These are phyloP conservation scores for human DNA, from an alignment of 2,113 vertebrate genomes.

Conservation along the genomic window DNA sequence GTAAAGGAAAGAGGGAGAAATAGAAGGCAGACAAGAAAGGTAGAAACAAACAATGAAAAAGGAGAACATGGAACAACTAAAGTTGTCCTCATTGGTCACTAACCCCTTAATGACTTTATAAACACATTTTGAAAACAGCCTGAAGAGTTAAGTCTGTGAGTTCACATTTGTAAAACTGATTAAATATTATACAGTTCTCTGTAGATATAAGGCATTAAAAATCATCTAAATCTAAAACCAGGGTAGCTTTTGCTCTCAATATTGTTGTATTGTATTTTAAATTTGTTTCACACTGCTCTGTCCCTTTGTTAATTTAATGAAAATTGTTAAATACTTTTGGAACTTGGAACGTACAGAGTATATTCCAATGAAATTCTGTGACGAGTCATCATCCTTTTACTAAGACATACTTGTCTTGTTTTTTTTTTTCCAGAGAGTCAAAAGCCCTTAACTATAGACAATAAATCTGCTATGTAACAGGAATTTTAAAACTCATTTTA, in stretches of 20 bases:
- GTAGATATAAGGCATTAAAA: constrained; percentile 14
- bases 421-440: background rate
- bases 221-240: constrained; percentile 15
- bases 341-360: constrained; percentile 40
- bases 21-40: background rate
- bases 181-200: constrained; percentile 9
- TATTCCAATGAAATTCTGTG: constrained; percentile 58
- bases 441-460: constrained; percentile 24
- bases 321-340: constrained; percentile 46
- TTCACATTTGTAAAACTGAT: constrained; percentile 3
- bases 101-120: background rate
- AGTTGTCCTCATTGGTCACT: background rate
- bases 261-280: constrained; percentile 13
- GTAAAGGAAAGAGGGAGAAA: background rate
- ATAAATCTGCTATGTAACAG: background rate
- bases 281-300: background rate
- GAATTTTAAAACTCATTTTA: constrained; percentile 39
- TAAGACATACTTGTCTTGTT: background rate
- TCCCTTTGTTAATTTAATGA: background rate
- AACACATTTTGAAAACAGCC: background rate
- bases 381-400: constrained; percentile 35
- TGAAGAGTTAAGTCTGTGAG: background rate
- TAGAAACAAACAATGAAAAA: background rate
- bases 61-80: background rate
- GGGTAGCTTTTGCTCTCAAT: background rate